Evolutionary conservation across 2,797 vertebrate species (phyloP).

Genomic region (Muscicapa comitata): DNA sequence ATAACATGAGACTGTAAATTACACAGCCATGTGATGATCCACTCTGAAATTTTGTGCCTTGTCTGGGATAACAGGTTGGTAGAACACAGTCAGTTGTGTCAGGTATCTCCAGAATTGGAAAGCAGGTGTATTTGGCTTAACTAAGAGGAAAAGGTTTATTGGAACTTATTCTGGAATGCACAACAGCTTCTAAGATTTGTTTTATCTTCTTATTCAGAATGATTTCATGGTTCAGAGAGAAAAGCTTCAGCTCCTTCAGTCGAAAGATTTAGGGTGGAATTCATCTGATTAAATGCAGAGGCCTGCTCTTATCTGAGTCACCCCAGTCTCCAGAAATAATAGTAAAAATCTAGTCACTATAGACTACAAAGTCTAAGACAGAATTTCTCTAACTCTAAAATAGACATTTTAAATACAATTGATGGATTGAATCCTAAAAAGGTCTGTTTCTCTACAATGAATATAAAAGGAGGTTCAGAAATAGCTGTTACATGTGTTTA

Average conservation of each 20-base stretch:
- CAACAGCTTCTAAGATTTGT: not conserved
- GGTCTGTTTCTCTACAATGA: not conserved
- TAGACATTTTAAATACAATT: not conserved
- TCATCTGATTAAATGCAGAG: not conserved
- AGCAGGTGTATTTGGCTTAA: not conserved
- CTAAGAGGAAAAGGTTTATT: not conserved
- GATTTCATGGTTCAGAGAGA: not conserved
- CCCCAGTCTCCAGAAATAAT: not conserved
- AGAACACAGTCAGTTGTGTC: not conserved
- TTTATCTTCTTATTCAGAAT: not conserved
- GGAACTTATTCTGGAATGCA: not conserved
- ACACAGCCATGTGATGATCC: not conserved
- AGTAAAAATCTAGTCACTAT: not conserved
- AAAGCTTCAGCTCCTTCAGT: not conserved
- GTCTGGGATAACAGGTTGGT: not conserved
- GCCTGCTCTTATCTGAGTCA: not conserved
- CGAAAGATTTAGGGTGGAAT: not conserved
- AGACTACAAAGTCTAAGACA: not conserved
- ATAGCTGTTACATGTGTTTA: not conserved
- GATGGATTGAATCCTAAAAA: not conserved
- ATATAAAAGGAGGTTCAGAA: not conserved
- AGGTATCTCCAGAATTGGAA: not conserved
- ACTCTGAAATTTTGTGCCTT: not conserved
- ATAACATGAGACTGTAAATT: not conserved
- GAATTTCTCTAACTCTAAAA: constrained; percentile 4